Evolutionary conservation across 1,140 invertebrate species (phyloP), one percentile per base, ranked within the genome.

Genomic region (Lanistes nyassanus): DNA sequence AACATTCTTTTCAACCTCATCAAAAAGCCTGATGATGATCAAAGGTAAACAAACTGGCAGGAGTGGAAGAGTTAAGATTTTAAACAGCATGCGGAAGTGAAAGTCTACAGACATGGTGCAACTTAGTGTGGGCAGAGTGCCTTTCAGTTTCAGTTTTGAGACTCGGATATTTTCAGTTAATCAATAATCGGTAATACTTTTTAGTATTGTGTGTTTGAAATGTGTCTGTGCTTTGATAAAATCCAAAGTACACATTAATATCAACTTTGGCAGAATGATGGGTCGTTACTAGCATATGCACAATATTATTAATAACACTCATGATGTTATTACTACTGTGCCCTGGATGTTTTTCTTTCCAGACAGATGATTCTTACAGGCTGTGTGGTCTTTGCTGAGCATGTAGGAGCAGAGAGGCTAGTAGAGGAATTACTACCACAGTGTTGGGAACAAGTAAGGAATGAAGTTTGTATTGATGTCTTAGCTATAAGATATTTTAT

Each of bases 1-100:
- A 93, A 94, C 73, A 90, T 93, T 62, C 84, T 95, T 3, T 94
- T 95, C 79, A 94, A 94, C 88, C 88, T 95, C 6, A 94, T 94
- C 79, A 95, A 95, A 81, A 92, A 92, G 80, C 94, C 94, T 29
- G 92, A 93, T 76, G 91, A 92, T 78, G 92, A 93, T 21, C 94
- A 95, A 84, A 90, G 89, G 89, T 90, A 79, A 64, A 47, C 42
- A 47, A 16, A 2, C 9, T 6, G 4, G 29, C 51, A 55, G 31
- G 21, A 6, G n/a, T n/a, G n/a, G n/a, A n/a, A n/a, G n/a, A n/a
- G n/a, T n/a, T n/a, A n/a, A n/a, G n/a, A n/a, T n/a, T n/a, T n/a
- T n/a, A n/a, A n/a, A n/a, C n/a, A n/a, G 23, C 23, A n/a, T 62
- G 58, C 23, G 58, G 26, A 31, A 29, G 58, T 62, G 58, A 13